Evolutionary conservation across 1,140 invertebrate species (phyloP).

Genomic region (Thereuonema tuberculata): DNA sequence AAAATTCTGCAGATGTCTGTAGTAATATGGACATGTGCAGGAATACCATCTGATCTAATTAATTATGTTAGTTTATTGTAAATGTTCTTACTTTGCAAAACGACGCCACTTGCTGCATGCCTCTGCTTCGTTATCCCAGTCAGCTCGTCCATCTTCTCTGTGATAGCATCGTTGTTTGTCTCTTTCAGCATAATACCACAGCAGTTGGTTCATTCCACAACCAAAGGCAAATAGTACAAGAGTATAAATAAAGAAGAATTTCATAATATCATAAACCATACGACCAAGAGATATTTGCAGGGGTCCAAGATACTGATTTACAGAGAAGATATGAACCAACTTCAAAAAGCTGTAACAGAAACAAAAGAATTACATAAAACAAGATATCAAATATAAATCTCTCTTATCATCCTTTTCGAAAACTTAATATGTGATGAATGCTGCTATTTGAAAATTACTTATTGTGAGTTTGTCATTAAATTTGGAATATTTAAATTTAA

Average conservation of each 20-base stretch:
- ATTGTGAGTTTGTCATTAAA: too few species aligned
- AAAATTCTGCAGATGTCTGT: background rate
- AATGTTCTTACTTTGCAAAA: slow-evolving; percentile 55
- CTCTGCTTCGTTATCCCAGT: slow-evolving; percentile 61
- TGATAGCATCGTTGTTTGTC: slow-evolving; percentile 72
- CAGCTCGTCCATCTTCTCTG: slow-evolving; percentile 45
- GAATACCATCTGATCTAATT: background rate
- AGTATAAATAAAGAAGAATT: slow-evolving; percentile 86
- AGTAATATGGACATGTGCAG: background rate
- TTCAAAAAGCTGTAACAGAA: slow-evolving; percentile 56
- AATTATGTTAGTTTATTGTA: background rate
- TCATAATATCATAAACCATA: slow-evolving; percentile 86
- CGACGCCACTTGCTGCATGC: slow-evolving; percentile 71
- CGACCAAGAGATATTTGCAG: slow-evolving; percentile 73
- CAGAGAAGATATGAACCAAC: slow-evolving; percentile 87
- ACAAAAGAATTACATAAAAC: background rate
- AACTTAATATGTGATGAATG: too few species aligned
- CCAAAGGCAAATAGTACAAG: slow-evolving; percentile 79
- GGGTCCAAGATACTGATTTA: slow-evolving; percentile 85
- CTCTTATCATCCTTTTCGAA: too few species aligned
- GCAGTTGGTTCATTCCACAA: slow-evolving; percentile 80
- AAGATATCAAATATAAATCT: background rate
- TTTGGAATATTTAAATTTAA: too few species aligned
- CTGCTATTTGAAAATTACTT: too few species aligned
- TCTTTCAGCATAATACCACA: slow-evolving; percentile 91